phyloP scores from a whole-genome alignment of 37 sponge, comb jelly and placozoan genomes.

The Oopsacas minuta region DNA sequence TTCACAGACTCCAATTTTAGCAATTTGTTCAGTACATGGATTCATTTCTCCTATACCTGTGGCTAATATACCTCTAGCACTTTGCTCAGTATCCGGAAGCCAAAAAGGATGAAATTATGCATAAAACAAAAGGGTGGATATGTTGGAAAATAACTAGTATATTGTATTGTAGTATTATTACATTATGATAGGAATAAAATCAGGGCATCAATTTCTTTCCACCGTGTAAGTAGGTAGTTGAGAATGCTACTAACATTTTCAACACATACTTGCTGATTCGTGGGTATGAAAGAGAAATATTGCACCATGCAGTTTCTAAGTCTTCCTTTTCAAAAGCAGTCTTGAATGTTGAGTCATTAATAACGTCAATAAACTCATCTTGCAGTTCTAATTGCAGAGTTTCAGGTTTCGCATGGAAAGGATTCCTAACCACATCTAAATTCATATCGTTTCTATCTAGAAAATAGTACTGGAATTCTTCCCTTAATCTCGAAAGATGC shows the following conservation, averaged over 20 bases:
- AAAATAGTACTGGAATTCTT: neutral
- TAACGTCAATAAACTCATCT: neutral
- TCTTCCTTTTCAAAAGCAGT: neutral
- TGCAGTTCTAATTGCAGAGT: constrained; percentile 1
- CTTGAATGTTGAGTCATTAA: constrained; percentile 14
- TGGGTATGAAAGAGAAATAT: neutral
- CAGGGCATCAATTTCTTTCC: no score
- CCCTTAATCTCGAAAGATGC: neutral
- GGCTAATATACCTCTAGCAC: neutral
- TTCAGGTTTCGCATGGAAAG: neutral
- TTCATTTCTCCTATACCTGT: neutral
- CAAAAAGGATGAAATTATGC: no score
- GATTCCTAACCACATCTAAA: constrained; percentile 11
- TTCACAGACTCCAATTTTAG: neutral
- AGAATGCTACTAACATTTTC: neutral
- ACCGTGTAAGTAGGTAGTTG: constrained; percentile 16
- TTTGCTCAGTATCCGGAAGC: neutral
- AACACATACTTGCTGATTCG: neutral
- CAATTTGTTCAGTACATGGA: neutral
- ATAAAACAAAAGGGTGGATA: no score
- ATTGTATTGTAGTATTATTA: no score
- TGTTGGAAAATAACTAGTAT: no score
- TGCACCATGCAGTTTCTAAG: neutral
- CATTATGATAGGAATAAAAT: no score
- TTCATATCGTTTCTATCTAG: constrained; percentile 13